phyloP scores from a whole-genome alignment of 2,797 vertebrate species.

The Cetoscarus ocellatus region DNA sequence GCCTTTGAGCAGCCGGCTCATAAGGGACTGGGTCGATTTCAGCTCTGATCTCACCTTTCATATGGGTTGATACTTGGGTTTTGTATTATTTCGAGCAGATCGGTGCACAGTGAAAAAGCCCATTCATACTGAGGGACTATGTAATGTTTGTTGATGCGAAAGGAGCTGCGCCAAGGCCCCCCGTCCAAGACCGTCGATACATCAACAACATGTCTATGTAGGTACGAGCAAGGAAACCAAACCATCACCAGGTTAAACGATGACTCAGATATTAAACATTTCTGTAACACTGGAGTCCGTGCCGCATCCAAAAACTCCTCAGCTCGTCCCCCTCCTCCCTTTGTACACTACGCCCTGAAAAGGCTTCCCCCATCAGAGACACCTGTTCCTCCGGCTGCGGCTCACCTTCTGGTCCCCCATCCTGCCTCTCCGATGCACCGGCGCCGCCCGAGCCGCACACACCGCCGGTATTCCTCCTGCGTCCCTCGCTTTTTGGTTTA shows the following conservation, averaged over 20 bases:
- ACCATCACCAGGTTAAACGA: background rate
- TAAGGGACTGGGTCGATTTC: slow-evolving; percentile 11
- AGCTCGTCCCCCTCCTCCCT: slow-evolving; percentile 61
- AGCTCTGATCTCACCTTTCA: slow-evolving; percentile 2
- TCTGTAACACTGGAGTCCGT: slow-evolving; percentile 3
- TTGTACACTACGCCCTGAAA: slow-evolving; percentile 79
- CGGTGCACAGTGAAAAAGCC: slow-evolving; percentile 22
- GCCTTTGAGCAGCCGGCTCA: slow-evolving; percentile 34
- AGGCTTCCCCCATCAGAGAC: slow-evolving; percentile 58
- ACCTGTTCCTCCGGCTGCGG: slow-evolving; percentile 64
- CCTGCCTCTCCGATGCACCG: slow-evolving; percentile 51
- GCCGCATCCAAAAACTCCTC: slow-evolving; percentile 47
- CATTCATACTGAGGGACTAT: slow-evolving; percentile 47
- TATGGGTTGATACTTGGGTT: background rate
- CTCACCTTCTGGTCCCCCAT: slow-evolving; percentile 89
- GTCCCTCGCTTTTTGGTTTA: slow-evolving; percentile 37
- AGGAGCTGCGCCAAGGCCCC: slow-evolving; percentile 56
- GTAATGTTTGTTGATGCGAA: slow-evolving; percentile 60
- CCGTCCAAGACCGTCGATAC: slow-evolving; percentile 5
- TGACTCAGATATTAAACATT: background rate
- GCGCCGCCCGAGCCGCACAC: slow-evolving; percentile 47
- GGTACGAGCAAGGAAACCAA: background rate
- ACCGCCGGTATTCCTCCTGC: slow-evolving; percentile 31
- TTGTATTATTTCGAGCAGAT: background rate
- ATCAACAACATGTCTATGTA: slow-evolving; percentile 11